Conservation (phyloP, 64 coral and sea anemone genomes). For the Hydrozoanthus tunicans region DNA sequence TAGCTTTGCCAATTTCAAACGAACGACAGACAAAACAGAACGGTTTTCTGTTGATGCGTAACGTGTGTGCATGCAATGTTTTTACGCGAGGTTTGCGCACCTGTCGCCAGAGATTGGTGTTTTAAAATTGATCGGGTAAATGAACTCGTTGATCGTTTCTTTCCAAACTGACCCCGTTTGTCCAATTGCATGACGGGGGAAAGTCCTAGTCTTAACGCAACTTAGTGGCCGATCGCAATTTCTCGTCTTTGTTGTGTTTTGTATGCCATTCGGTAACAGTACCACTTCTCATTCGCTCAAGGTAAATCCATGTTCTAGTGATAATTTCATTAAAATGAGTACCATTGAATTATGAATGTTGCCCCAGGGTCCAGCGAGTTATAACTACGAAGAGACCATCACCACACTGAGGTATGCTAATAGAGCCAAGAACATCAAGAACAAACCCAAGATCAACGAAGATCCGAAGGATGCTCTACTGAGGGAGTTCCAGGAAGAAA, state of each 20-base stretch:
- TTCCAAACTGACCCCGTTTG: too few species aligned
- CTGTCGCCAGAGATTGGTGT: not conserved
- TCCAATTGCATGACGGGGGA: too few species aligned
- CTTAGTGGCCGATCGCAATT: too few species aligned
- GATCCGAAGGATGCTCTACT: slow-evolving; percentile 98
- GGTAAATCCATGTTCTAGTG: not conserved
- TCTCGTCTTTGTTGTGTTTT: too few species aligned
- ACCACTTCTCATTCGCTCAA: not conserved
- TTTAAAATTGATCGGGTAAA: not conserved
- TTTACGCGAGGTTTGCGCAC: too few species aligned
- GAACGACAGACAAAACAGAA: too few species aligned
- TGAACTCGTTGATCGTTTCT: too few species aligned
- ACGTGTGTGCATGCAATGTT: not conserved
- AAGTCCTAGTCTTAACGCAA: too few species aligned
- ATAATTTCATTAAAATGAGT: not conserved
- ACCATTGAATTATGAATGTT: not conserved
- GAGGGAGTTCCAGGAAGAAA: slow-evolving; percentile 99
- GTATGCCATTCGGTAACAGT: too few species aligned
- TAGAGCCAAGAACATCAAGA: slow-evolving; percentile 97
- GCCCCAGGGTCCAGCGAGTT: slow-evolving; percentile 94
- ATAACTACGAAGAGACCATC: slow-evolving; percentile 98
- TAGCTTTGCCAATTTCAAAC: too few species aligned
- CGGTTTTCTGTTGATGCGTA: not conserved
- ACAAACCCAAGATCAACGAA: slow-evolving; percentile 99
- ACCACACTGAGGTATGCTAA: slow-evolving; percentile 98